Evolutionary conservation across 1,140 invertebrate genomes (phyloP).

Genomic region (Megalopta genalis): DNA sequence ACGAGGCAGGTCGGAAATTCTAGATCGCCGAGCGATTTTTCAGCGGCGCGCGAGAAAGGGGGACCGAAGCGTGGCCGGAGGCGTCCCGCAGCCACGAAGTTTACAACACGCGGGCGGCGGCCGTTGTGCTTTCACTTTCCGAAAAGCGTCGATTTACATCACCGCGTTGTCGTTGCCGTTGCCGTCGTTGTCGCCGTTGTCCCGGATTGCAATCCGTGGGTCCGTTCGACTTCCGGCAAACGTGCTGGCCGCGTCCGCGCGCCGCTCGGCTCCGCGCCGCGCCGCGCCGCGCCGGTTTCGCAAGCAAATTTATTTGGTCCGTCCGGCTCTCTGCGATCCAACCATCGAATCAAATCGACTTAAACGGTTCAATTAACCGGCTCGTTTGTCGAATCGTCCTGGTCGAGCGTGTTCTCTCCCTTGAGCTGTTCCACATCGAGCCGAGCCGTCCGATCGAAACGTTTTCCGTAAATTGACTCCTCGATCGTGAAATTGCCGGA

Average conservation of each 20-base stretch:
- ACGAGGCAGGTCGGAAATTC: not conserved
- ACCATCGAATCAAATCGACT: constrained; percentile 20
- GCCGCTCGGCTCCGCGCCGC: not conserved
- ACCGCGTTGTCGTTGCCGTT: not conserved
- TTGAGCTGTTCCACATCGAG: not conserved
- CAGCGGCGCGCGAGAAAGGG: too few species aligned
- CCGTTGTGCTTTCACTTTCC: constrained; percentile 60
- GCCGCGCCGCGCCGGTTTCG: constrained; percentile 18
- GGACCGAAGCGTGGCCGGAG: constrained; percentile 19
- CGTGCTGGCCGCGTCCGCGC: not conserved
- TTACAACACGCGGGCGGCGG: constrained; percentile 21
- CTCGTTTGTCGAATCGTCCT: constrained; percentile 14
- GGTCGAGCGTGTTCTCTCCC: not conserved
- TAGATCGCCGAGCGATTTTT: not conserved
- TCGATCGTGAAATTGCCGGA: not conserved
- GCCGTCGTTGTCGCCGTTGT: constrained; percentile 4
- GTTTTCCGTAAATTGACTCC: not conserved
- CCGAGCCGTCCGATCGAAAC: not conserved
- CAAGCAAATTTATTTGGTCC: constrained; percentile 37
- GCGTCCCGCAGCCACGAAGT: constrained; percentile 34
- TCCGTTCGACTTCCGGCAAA: constrained; percentile 32
- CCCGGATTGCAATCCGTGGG: constrained; percentile 13
- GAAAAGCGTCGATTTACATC: constrained; percentile 47
- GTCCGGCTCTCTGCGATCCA: constrained; percentile 38
- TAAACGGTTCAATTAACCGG: constrained; percentile 45